A percentile compares a stretch with the other conserved stretches of the same genome.
phyloP scores from a whole-genome alignment of 2,797 vertebrate genomes.

The Mycteria americana region DNA sequence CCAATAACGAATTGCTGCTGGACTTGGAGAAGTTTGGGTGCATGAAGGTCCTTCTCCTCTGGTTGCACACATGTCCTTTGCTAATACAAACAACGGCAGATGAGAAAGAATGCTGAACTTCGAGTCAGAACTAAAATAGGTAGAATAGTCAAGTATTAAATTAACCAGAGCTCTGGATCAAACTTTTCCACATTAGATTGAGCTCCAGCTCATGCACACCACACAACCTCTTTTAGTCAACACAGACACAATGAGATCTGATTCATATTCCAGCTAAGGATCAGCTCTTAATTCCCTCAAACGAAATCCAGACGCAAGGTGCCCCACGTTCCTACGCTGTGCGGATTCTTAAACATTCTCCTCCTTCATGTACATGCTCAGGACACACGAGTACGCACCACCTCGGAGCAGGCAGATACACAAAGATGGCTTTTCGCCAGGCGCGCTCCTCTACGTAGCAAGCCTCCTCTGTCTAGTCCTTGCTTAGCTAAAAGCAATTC shows the following conservation, averaged over 20 bases:
- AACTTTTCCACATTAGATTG: conserved; percentile 61
- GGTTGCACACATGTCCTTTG: neutral
- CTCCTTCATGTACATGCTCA: neutral
- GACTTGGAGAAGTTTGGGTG: neutral
- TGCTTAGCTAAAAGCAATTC: neutral
- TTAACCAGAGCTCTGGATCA: conserved; percentile 57
- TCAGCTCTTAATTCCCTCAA: conserved; percentile 66
- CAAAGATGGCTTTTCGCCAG: neutral
- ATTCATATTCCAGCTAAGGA: conserved; percentile 55
- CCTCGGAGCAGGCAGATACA: neutral
- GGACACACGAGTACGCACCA: neutral
- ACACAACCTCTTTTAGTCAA: conserved; percentile 39
- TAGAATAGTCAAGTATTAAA: conserved; percentile 57
- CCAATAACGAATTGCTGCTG: neutral
- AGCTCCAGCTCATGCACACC: neutral
- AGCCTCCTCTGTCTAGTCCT: neutral
- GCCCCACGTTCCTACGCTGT: neutral
- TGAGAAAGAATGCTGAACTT: neutral
- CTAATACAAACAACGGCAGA: neutral
- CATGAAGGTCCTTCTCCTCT: neutral
- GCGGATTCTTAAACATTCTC: conserved; percentile 30
- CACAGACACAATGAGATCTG: conserved; percentile 53
- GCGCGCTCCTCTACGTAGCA: accelerated
- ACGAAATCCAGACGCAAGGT: conserved; percentile 45
- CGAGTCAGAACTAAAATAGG: conserved; percentile 37